Evolutionary conservation across 1,140 invertebrate genomes (phyloP).

Genomic region (Hirudo medicinalis): DNA sequence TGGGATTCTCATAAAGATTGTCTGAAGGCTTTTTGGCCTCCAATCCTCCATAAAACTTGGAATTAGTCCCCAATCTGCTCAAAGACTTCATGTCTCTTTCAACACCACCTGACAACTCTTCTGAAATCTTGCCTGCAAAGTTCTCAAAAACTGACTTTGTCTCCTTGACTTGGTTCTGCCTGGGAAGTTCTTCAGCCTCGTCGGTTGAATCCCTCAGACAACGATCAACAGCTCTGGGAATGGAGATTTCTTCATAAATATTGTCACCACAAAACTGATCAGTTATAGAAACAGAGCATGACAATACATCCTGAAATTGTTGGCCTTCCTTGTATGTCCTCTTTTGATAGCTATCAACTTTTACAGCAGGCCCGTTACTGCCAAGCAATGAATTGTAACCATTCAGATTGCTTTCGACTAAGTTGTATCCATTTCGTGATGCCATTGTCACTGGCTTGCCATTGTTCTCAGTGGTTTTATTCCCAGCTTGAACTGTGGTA

Average conservation of each 20-base stretch:
- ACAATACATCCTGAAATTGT: background rate
- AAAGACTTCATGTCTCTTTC: background rate
- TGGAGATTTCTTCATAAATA: background rate
- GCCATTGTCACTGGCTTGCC: background rate
- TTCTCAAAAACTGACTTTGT: slow-evolving; percentile 10
- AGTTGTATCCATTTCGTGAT: too few relatives aligned
- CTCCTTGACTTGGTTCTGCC: slow-evolving; percentile 1
- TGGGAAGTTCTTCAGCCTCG: background rate
- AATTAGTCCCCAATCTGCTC: background rate
- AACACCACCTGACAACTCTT: background rate
- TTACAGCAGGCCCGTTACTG: background rate
- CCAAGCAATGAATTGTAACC: background rate
- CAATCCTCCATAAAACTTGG: slow-evolving; percentile 1
- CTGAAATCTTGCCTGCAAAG: too few relatives aligned
- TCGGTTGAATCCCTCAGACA: background rate
- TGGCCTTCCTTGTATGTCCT: background rate
- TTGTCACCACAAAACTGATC: background rate
- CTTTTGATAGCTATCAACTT: background rate
- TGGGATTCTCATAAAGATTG: background rate
- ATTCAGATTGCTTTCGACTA: too few relatives aligned
- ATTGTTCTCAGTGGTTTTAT: background rate
- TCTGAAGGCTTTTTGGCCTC: background rate
- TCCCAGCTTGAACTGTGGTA: background rate
- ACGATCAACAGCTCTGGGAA: background rate
- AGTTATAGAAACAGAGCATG: too few relatives aligned